Evolutionary conservation across 1,140 invertebrate genomes (phyloP), one percentile per base, ranked within the genome.

Genomic region (Metopolophium dirhodum): DNA sequence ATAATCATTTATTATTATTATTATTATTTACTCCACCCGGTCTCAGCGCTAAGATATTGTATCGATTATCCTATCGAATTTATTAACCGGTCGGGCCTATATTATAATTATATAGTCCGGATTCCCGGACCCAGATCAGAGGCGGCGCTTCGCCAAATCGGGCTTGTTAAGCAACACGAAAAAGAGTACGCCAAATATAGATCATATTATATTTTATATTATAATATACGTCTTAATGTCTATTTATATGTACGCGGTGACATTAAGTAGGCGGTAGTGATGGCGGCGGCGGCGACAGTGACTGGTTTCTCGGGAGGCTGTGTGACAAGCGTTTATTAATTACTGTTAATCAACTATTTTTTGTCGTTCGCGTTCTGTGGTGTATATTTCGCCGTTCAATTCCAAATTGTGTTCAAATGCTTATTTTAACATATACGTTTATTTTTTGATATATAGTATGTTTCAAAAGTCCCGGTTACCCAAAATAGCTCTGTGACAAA

Each of bases 301-400:
- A 90, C 88, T 90, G 41, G 89, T 90, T 68, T 68, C 23, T 90
- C 26, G 2, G 23, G 57, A 45, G 26, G 37, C 14, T 47, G 18
- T 88, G 47, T 61, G 89, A 90, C 57, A 68, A 90, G 57, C 37
- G 26, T 90, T 90, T 90, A 90, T 90, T 90, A 90, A 90, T 90
- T 90, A 61, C 26, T 68, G 26, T 26, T 90, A 68, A 90, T 90
- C 57, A 90, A 68, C 54, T 68, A 45, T 45, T 90, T 68, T 68
- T 90, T 47, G 11, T 57, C 26, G 37, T 45, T 45, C 18, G 37
- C 7, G 18, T 54, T 22, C 23, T 45, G 37, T 83, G 14, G 14
- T 77, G 30, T 77, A 1, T 77, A n/a, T n/a, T 77, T 77, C 30
- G 23, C 30, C 14, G 9, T 77, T 77, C 30, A n/a, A 77, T 77